Percentiles rank a stretch among this genome's conserved stretches.
These are phyloP conservation scores for Lophotis ruficrista DNA, from an alignment of 2,113 vertebrate species.

Conservation along the genomic window DNA sequence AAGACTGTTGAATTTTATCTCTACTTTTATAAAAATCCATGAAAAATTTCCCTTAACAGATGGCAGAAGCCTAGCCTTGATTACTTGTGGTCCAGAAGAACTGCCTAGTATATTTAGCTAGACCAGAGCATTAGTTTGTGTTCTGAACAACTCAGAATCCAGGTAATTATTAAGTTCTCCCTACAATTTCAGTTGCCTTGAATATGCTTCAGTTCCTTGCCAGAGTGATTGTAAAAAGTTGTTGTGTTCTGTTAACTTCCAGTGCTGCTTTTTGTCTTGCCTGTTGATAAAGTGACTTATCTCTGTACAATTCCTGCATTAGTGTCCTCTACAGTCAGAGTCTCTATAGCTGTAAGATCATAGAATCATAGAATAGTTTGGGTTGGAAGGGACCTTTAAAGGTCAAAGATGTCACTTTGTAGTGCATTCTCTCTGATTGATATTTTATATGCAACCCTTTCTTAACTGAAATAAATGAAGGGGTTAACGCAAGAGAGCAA, in stretches of 20 bases:
- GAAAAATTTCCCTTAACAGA: not conserved
- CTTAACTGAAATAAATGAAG: not conserved
- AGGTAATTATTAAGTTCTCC: not conserved
- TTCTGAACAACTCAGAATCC: not conserved
- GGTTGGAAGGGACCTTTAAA: too few relatives aligned
- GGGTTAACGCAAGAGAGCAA: not conserved
- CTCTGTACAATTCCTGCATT: not conserved
- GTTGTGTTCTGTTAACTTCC: not conserved
- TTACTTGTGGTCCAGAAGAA: not conserved
- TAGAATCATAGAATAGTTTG: too few relatives aligned
- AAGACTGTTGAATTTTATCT: not conserved
- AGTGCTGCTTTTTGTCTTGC: not conserved
- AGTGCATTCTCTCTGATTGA: not conserved
- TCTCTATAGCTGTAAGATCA: not conserved
- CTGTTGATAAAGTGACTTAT: not conserved
- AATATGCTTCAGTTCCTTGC: not conserved
- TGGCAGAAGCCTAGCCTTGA: not conserved
- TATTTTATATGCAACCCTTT: not conserved
- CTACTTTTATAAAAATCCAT: not conserved
- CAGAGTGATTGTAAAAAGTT: not conserved
- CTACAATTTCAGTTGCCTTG: not conserved
- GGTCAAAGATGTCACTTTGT: not conserved
- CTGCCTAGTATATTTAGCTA: not conserved
- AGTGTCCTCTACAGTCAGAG: not conserved
- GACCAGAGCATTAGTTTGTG: not conserved